phyloP scores from a whole-genome alignment of 2,113 vertebrate genomes.

The Antechinus stuartii region DNA sequence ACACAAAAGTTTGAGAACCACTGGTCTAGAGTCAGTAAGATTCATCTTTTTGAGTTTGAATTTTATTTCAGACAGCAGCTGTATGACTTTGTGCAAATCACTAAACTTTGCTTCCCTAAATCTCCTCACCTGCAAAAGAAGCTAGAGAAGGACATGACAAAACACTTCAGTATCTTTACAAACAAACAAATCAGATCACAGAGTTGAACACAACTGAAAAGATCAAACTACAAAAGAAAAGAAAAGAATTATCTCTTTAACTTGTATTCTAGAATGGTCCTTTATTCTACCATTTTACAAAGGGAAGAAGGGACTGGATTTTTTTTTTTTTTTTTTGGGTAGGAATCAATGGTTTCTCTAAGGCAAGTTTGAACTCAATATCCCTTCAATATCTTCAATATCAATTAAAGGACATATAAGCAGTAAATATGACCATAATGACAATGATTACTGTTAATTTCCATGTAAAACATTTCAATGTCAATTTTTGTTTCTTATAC shows the following conservation, averaged over 20 bases:
- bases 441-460: neutral
- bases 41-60: too few relatives aligned
- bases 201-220: neutral
- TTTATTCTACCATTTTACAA: neutral
- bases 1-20: too few relatives aligned
- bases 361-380: neutral
- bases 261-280: neutral
- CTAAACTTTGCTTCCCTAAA: neutral
- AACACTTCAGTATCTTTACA: neutral
- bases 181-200: neutral
- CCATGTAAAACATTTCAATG: neutral
- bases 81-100: neutral
- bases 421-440: constrained; percentile 29
- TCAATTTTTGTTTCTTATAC: neutral
- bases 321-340: neutral
- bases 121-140: neutral
- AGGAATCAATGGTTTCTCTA: neutral
- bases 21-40: too few relatives aligned
- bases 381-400: neutral
- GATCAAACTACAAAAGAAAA: neutral
- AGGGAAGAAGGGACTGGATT: neutral
- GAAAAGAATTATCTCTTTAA: neutral
- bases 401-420: constrained; percentile 13
- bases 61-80: neutral
- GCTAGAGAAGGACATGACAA: neutral